Base-by-base conservation (phyloP, 2,888 invertebrate species). In the Lithophane socia region DNA sequence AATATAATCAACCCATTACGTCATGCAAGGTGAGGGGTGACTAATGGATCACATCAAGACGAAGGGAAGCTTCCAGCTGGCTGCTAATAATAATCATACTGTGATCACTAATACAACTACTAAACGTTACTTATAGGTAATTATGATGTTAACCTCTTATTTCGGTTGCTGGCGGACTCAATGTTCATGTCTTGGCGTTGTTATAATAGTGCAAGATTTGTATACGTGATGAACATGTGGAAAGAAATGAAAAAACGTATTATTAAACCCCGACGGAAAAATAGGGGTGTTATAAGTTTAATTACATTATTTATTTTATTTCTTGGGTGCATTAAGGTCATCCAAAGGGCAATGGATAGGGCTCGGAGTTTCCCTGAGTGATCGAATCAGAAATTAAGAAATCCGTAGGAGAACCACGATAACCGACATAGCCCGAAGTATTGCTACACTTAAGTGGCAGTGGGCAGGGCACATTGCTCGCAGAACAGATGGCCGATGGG, bases 1-100 rank as follows among this genome's bases (percentile, higher is more conserved):
- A 66, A 61, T 83, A 29, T 18, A 21, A 67, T 42, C 44, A 71
- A 54, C 29, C 12, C n/a, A 37, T 67, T 61, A 80, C 67, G 49
- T 64, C 44, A 63, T 16, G 49, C 24, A 21, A 54, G 18, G 29
- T 44, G n/a, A 8, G 18, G 56, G 42, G 56, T 70, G 3, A 68
- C 75, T 81, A 82, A 81, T 85, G 70, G 58, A 80, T 64, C 29
- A 71, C 75, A 80, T 84, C 68, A 84, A 67, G 44, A 67, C 42
- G 24, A 66, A 56, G 24, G 24, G 47, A 24, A 29, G 80, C 29
- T 66, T 70, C 85, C 85, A 68, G 74, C 78, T 73, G 60, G 47
- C 56, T 68, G 47, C 63, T 71, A 66, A 67, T 77, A 75, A 75
- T 70, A 70, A 70, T 74, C 70, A 80, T 49, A 67, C 58, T 54